Evolutionary conservation across 2,888 invertebrate species (phyloP).

Genomic region (Drosophila limbata): DNA sequence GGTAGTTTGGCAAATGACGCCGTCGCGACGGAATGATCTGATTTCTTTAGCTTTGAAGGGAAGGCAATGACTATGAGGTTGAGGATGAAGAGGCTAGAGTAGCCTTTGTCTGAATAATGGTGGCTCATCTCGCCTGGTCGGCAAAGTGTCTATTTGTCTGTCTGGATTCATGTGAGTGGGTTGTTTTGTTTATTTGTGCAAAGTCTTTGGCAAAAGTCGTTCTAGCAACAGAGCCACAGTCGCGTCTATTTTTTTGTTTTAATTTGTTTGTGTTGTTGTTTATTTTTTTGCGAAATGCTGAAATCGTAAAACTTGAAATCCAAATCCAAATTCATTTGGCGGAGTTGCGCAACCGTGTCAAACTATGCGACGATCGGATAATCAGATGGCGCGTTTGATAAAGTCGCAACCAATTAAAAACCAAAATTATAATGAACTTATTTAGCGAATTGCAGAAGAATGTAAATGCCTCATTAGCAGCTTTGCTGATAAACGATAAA

Average conservation of each 20-base stretch:
- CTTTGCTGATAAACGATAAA: slow-evolving; percentile 24
- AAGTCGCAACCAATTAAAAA: slow-evolving; percentile 50
- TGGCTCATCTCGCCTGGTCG: slow-evolving; percentile 11
- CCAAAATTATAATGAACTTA: slow-evolving; percentile 14
- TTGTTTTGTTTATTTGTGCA: slow-evolving; percentile 61
- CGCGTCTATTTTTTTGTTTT: slow-evolving; percentile 5
- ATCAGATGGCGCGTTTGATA: slow-evolving; percentile 6
- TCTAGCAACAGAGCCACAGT: slow-evolving; percentile 15
- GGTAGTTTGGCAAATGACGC: slow-evolving; percentile 46
- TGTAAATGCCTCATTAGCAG: slow-evolving; percentile 46
- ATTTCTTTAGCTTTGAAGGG: slow-evolving; percentile 35
- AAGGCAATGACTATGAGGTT: slow-evolving; percentile 5
- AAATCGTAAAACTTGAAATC: slow-evolving; percentile 51
- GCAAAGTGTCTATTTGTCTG: slow-evolving; percentile 17
- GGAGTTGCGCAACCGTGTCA: slow-evolving; percentile 35
- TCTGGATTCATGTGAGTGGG: slow-evolving; percentile 47
- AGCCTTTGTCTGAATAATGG: slow-evolving; percentile 17
- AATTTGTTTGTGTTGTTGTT: slow-evolving; percentile 43
- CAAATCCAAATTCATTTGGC: slow-evolving; percentile 38
- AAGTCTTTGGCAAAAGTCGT: slow-evolving; percentile 53
- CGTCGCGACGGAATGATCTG: slow-evolving; percentile 45
- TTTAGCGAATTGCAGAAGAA: slow-evolving; percentile 19
- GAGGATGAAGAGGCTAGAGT: slow-evolving; percentile 8
- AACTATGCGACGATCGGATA: slow-evolving; percentile 32
- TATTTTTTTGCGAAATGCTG: slow-evolving; percentile 56